Percentiles rank a stretch among this genome's conserved stretches.
Evolutionary conservation across 2,113 vertebrate species (phyloP).

Genomic region (Forbesichthys agassizii): DNA sequence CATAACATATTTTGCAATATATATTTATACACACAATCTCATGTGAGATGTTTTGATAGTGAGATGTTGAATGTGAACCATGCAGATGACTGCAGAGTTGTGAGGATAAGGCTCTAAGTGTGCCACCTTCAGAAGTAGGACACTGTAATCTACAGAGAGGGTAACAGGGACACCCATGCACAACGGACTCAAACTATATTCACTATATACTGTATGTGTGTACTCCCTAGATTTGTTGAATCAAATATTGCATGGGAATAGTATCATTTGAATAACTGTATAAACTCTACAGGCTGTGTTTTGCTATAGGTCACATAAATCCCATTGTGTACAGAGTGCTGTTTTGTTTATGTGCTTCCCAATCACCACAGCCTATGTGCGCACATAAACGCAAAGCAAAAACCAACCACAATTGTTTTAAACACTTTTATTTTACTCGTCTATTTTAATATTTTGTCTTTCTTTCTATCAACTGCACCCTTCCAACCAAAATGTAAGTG

Average conservation of each 20-base stretch:
- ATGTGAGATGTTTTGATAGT: conserved; percentile 23
- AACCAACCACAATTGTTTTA: not conserved
- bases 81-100: conserved; percentile 50
- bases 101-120: conserved; percentile 60
- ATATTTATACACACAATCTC: not conserved
- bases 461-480: no score
- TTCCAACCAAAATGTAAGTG: no score
- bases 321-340: no score
- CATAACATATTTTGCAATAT: not conserved
- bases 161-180: conserved; percentile 29
- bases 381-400: not conserved
- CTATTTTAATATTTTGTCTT: no score
- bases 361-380: not conserved
- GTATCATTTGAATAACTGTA: no score
- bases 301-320: not conserved
- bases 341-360: no score
- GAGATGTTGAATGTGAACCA: conserved; percentile 42
- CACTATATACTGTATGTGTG: no score
- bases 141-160: conserved; percentile 45
- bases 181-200: no score
- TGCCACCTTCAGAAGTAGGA: conserved; percentile 71
- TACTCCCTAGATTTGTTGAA: no score
- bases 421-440: no score
- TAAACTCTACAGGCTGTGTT: not conserved
- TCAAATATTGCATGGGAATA: no score